A percentile compares a stretch with the other conserved stretches of the same genome.
Evolutionary conservation across 2,113 vertebrate species (phyloP).

Genomic region (Daphoenositta chrysoptera): DNA sequence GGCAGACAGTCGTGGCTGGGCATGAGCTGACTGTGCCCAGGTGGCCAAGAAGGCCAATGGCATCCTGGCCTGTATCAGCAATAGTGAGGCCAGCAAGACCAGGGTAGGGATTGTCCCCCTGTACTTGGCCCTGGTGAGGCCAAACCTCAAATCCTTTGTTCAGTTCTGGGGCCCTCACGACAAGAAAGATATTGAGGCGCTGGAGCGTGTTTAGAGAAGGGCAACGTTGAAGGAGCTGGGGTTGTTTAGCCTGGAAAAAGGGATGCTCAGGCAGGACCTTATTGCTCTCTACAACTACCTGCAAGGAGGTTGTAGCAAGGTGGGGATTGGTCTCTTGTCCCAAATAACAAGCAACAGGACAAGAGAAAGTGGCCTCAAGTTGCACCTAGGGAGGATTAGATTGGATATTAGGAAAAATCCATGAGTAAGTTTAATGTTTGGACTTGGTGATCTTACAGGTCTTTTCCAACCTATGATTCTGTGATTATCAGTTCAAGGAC

Average conservation of each 20-base stretch:
- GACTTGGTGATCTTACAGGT: not conserved
- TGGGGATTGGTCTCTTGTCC: not conserved
- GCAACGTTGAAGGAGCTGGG: not conserved
- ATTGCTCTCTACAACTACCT: not conserved
- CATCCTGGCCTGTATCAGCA: not conserved
- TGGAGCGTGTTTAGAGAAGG: rapidly evolving
- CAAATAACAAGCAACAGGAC: not conserved
- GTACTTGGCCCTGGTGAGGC: not conserved
- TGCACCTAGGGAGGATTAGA: not conserved
- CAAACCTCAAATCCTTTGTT: too few species aligned
- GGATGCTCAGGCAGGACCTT: not conserved
- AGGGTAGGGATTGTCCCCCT: rapidly evolving
- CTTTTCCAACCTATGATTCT: not conserved
- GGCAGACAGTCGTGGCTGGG: not conserved
- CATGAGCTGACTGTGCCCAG: not conserved
- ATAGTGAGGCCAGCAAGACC: not conserved
- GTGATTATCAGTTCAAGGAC: not conserved
- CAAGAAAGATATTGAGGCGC: not conserved
- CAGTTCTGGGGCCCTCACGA: too few species aligned
- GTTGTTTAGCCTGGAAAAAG: not conserved
- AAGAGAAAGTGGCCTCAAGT: not conserved
- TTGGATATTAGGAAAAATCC: not conserved
- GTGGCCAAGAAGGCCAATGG: not conserved
- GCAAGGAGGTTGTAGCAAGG: not conserved
- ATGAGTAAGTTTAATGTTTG: not conserved